Conservation (phyloP, 1,140 invertebrate genomes). For the Drosophila sproati region DNA sequence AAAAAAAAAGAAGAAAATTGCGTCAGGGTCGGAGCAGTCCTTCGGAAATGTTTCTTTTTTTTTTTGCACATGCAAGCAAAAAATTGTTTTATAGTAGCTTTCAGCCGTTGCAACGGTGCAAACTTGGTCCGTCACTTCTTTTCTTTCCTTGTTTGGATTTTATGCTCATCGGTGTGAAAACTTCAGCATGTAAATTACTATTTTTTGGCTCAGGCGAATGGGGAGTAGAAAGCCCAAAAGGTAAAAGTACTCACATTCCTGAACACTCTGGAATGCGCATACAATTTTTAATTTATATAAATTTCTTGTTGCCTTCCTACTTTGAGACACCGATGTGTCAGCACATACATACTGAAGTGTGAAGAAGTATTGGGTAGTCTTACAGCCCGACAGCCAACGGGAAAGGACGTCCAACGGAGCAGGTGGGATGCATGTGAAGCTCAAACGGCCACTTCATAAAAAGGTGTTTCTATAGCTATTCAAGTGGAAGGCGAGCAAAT, state of each 20-base stretch:
- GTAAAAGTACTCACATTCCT: slow-evolving; percentile 10
- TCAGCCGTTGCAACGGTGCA: slow-evolving; percentile 34
- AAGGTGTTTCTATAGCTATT: not conserved
- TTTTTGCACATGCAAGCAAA: slow-evolving; percentile 63
- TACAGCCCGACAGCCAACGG: slow-evolving; percentile 5
- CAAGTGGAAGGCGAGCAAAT: not conserved
- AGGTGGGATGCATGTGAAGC: not conserved
- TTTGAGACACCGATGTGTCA: slow-evolving; percentile 1
- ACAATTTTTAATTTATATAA: slow-evolving; percentile 43
- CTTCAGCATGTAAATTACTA: slow-evolving; percentile 65
- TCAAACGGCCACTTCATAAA: slow-evolving; percentile 7
- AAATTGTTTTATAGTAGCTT: slow-evolving; percentile 42
- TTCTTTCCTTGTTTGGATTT: slow-evolving; percentile 48
- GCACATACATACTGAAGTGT: slow-evolving; percentile 15
- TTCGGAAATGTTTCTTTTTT: slow-evolving; percentile 9
- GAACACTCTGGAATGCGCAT: slow-evolving; percentile 1
- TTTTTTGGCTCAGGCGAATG: slow-evolving; percentile 43
- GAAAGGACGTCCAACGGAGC: slow-evolving; percentile 11
- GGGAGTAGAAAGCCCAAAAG: not conserved
- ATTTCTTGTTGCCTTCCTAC: slow-evolving; percentile 7
- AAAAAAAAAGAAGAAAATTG: slow-evolving; percentile 13
- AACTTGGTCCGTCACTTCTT: slow-evolving; percentile 27
- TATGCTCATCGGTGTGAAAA: slow-evolving; percentile 59
- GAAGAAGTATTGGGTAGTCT: not conserved
- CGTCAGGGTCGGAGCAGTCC: slow-evolving; percentile 3